A percentile compares a stretch with the other conserved stretches of the same genome.
Evolutionary conservation across 2,888 invertebrate species (phyloP).

Genomic region (Gerosis bhagava): DNA sequence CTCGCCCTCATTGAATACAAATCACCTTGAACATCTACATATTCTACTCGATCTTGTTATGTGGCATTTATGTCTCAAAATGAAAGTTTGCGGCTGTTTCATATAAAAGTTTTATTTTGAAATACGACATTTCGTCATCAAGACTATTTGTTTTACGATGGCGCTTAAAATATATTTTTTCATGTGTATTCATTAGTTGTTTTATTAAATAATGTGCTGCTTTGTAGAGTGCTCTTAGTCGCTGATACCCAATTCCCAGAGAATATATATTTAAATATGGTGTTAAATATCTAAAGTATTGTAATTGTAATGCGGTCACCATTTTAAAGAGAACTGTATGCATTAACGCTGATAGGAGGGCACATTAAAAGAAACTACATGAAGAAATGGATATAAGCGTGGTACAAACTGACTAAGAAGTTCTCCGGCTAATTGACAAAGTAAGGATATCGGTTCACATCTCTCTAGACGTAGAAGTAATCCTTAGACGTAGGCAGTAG

Average conservation of each 20-base stretch:
- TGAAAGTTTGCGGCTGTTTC: no score
- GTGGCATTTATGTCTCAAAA: no score
- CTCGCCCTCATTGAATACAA: no score
- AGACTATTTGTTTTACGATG: no score
- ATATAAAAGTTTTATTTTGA: no score
- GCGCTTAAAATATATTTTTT: no score
- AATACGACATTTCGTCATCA: no score
- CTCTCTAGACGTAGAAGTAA: constrained; percentile 28
- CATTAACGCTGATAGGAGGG: constrained; percentile 1
- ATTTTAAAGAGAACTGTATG: no score
- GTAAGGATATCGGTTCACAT: constrained; percentile 25
- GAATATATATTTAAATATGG: background rate
- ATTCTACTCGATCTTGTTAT: no score
- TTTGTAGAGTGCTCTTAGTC: constrained; percentile 15
- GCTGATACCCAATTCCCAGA: constrained; percentile 13
- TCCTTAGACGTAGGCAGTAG: constrained; percentile 18
- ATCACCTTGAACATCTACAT: no score
- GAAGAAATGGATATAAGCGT: background rate
- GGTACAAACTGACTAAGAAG: constrained; percentile 3
- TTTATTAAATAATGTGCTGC: no score
- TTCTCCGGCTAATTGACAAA: constrained; percentile 11
- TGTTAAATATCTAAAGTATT: constrained; percentile 8
- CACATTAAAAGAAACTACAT: background rate
- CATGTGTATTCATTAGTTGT: no score
- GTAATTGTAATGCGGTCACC: background rate